phyloP scores from a whole-genome alignment of 2,113 vertebrate genomes.

The Chaenocephalus aceratus region DNA sequence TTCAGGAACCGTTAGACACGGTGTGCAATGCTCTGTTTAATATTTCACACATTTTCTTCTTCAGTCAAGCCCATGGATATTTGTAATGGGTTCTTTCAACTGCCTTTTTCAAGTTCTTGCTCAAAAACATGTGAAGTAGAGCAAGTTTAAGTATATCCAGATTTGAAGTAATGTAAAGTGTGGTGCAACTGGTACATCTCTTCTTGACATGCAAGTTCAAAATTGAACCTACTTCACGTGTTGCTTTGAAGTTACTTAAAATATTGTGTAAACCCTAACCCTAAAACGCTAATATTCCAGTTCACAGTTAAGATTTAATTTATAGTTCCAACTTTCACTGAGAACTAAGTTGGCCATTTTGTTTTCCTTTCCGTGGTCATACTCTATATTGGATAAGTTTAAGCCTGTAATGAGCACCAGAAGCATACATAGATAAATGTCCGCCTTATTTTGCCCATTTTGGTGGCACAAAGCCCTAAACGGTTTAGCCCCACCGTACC shows the following conservation, averaged over 20 bases:
- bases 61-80: conserved; percentile 65
- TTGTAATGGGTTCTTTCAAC: conserved; percentile 72
- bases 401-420: conserved; percentile 56
- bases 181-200: conserved; percentile 29
- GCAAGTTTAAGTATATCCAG: conserved; percentile 52
- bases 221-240: background rate
- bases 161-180: conserved; percentile 32
- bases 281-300: conserved; percentile 4
- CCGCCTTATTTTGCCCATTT: conserved; percentile 54
- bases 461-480: no score
- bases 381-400: conserved; percentile 34
- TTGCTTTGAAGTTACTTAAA: conserved; percentile 15
- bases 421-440: conserved; percentile 32
- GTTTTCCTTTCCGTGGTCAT: conserved; percentile 20
- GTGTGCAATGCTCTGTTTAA: conserved; percentile 72
- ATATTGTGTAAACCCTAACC: background rate
- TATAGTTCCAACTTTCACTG: conserved; percentile 29
- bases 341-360: conserved; percentile 22
- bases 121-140: conserved; percentile 45
- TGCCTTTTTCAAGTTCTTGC: conserved; percentile 51
- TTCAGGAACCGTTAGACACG: conserved; percentile 70
- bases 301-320: conserved; percentile 23
- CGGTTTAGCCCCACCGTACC: no score
- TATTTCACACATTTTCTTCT: conserved; percentile 73
- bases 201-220: conserved; percentile 32